Evolutionary conservation across 2,797 vertebrate species (phyloP), one percentile per base, ranked within the genome.

Genomic region (Podargus strigoides): DNA sequence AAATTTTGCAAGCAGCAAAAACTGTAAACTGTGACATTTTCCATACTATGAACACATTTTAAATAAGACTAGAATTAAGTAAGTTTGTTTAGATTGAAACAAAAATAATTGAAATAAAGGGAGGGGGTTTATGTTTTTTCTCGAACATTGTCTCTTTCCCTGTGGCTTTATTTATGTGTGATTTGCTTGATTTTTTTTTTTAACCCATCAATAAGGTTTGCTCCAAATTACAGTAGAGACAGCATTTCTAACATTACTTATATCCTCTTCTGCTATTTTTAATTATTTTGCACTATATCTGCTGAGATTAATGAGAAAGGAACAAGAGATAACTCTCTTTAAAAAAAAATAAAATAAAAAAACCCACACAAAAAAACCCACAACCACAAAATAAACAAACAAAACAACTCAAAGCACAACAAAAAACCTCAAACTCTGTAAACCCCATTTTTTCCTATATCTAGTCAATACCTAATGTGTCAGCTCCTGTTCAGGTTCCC

Each of bases 381-480:
- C 10, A 47, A 62, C 10, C 1, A 64, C 49, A 0, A 20, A 49
- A 32, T 27, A 37, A 20, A 17, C 5, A 3, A n/a, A n/a, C n/a
- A n/a, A n/a, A n/a, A n/a, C n/a, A n/a, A n/a, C n/a, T n/a, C 9
- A 34, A 46, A 46, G 21, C 7, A 58, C 6, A 14, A 47, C 22
- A 14, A 28, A 60, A 56, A 26, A 10, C 0, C 28, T 30, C 12
- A 6, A 41, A 3, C 6, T 5, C 20, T n/a, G 3, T 26, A 36
- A 32, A 12, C 1, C 0, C 1, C 5, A 37, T 14, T 83, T 67
- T 75, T 55, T 19, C 13, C 12, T n/a, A n/a, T n/a, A n/a, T n/a
- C 7, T 10, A 28, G 3, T 53, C 36, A 34, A 2, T 66, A n/a
- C 30, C 6, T 67, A 41, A 26, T 27, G 2, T 58, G 19, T 24